Evolutionary conservation across 2,797 vertebrate genomes (phyloP).

Genomic region (Synaphobranchus kaupii): DNA sequence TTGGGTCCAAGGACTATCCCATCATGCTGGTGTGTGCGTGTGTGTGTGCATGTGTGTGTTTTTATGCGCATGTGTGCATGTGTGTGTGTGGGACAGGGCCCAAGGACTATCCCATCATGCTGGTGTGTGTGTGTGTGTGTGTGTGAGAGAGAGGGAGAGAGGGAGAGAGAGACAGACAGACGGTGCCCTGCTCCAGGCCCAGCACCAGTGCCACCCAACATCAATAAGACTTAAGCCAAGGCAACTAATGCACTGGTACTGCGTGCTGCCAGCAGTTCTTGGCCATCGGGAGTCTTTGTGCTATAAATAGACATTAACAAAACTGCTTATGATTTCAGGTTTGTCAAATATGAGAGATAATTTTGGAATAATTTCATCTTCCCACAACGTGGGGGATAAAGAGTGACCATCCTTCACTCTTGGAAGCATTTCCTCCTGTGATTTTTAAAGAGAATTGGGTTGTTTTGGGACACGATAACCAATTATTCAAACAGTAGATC

Average conservation of each 20-base stretch:
- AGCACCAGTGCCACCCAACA: not conserved
- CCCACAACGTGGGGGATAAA: not conserved
- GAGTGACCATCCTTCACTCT: not conserved
- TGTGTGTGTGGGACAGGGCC: conserved; percentile 14
- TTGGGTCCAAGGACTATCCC: not conserved
- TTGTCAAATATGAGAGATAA: not conserved
- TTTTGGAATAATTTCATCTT: not conserved
- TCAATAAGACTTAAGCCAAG: not conserved
- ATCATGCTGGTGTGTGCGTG: not conserved
- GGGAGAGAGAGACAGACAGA: no score
- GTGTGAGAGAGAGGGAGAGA: not conserved
- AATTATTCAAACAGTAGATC: not conserved
- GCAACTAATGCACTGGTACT: not conserved
- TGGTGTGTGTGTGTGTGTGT: conserved; percentile 5
- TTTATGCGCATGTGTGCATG: not conserved
- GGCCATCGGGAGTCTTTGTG: not conserved
- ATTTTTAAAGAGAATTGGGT: not conserved
- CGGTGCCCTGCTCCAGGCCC: not conserved
- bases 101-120: no score
- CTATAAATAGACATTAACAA: not conserved
- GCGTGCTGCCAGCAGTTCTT: not conserved
- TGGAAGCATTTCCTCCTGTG: not conserved
- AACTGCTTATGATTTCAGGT: not conserved
- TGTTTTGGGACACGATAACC: not conserved
- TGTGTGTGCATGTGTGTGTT: conserved; percentile 29